A percentile compares a stretch with the other conserved stretches of the same genome.
Evolutionary conservation across 2,797 vertebrate genomes (phyloP).

Genomic region (Artibeus jamaicensis): DNA sequence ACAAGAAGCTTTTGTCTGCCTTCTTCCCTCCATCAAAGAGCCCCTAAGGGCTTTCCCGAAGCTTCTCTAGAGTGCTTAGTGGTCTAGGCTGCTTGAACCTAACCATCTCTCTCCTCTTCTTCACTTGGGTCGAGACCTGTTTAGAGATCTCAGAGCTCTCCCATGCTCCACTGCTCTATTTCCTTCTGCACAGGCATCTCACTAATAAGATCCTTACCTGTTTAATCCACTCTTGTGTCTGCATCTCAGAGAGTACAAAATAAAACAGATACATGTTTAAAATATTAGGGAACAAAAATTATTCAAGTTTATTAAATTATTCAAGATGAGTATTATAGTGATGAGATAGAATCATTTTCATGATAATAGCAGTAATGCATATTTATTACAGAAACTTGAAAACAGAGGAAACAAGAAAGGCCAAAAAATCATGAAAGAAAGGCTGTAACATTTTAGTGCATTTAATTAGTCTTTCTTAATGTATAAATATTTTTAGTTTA

Average conservation of each 20-base stretch:
- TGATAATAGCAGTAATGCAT: constrained; percentile 29
- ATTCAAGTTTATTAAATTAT: constrained; percentile 10
- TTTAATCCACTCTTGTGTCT: not conserved
- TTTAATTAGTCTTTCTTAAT: not conserved
- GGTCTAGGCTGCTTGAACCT: not conserved
- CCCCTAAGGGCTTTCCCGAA: not conserved
- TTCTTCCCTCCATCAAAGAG: not conserved
- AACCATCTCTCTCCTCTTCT: not conserved
- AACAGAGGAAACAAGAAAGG: not conserved
- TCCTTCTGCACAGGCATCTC: not conserved
- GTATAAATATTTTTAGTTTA: not conserved
- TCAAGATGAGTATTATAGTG: not conserved
- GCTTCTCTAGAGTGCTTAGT: not conserved
- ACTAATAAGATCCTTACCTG: not conserved
- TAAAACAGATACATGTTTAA: not conserved
- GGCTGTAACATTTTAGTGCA: not conserved
- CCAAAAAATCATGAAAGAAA: not conserved
- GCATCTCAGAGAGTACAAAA: not conserved
- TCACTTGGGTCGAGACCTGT: not conserved
- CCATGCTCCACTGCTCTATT: not conserved
- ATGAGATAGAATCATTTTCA: constrained; percentile 6
- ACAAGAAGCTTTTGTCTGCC: not conserved
- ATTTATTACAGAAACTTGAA: constrained; percentile 14
- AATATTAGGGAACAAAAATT: not conserved
- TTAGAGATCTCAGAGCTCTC: not conserved